Base-by-base conservation (phyloP, 2,888 invertebrate genomes). In the Saturnia japonica region DNA sequence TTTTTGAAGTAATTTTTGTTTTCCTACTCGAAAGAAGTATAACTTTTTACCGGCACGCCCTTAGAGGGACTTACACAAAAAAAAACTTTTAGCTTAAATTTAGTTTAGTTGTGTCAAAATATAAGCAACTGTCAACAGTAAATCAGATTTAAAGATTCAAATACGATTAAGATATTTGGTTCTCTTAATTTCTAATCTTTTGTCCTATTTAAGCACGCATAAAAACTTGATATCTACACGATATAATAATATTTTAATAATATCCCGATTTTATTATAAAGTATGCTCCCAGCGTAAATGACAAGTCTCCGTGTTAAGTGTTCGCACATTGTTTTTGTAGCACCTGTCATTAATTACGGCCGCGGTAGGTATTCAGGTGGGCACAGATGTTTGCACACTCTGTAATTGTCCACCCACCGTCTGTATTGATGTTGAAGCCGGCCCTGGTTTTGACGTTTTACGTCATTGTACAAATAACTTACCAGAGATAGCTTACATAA, bases 261-360 rank as follows among this genome's bases (percentile, higher is more conserved):
- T 67, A 70, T 70, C 54, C 40, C 16, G 40, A 11, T 25, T 19
- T 40, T 12, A 51, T 25, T 40, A 22, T 4, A 64, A 34, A 40
- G 40, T 72, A 78, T 85, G 77, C 83, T 71, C 81, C 78, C 84
- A 76, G 72, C 76, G 76, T 76, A 85, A 89, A 88, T 83, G 88
- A 89, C 89, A 88, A 86, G 85, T 88, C 82, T 78, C 80, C 78
- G 82, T 80, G 76, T 81, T 80, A 78, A 84, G 85, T 84, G 88
- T 87, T 88, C 81, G 85, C 85, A 88, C 88, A 91, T 93, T 91
- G 93, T 92, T 91, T 91, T 89, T 88, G 88, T 82, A 79, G 76
- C 80, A 82, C 80, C 84, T 80, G 85, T 84, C 86, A 91, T 91
- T 89, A 91, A 90, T 91, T 89, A 89, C 81, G 72, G 78, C 77